Percentiles rank a stretch among this genome's conserved stretches.
Evolutionary conservation across 2,797 vertebrate species (phyloP).

Genomic region (Malurus splendens): DNA sequence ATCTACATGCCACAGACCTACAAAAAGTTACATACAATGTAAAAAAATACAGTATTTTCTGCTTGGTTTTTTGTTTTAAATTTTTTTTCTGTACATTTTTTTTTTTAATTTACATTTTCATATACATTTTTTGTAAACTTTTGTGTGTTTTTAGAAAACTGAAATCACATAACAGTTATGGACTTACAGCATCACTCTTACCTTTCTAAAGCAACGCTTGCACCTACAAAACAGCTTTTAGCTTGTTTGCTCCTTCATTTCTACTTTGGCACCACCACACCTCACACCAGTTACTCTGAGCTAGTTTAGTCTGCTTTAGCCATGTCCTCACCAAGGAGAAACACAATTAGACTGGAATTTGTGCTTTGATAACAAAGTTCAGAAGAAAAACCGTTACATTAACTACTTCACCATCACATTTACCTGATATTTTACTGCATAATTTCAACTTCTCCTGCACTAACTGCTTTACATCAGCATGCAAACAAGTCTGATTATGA

Average conservation of each 20-base stretch:
- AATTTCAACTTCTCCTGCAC: slow-evolving; percentile 38
- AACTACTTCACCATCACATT: slow-evolving; percentile 60
- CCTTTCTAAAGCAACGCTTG: slow-evolving; percentile 10
- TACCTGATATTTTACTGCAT: slow-evolving; percentile 49
- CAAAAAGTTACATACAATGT: slow-evolving; percentile 75
- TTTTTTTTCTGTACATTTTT: slow-evolving; percentile 83
- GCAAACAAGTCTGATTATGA: slow-evolving; percentile 68
- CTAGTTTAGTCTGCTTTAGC: slow-evolving; percentile 8
- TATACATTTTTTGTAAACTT: slow-evolving; percentile 71
- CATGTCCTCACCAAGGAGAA: background rate
- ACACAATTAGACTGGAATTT: slow-evolving; percentile 33
- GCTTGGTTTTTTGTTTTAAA: slow-evolving; percentile 81
- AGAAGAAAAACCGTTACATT: slow-evolving; percentile 31
- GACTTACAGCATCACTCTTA: slow-evolving; percentile 44
- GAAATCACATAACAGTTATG: slow-evolving; percentile 54
- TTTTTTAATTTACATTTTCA: slow-evolving; percentile 74
- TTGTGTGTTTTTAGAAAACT: slow-evolving; percentile 51
- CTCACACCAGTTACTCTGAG: slow-evolving; percentile 24
- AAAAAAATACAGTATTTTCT: slow-evolving; percentile 84
- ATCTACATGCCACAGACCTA: slow-evolving; percentile 91
- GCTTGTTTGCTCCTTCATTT: slow-evolving; percentile 57
- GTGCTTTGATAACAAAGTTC: slow-evolving; percentile 38
- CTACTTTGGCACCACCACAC: slow-evolving; percentile 61
- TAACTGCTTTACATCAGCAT: slow-evolving; percentile 64
- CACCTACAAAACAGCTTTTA: slow-evolving; percentile 20